Evolutionary conservation across 2,888 invertebrate genomes (phyloP).

Genomic region (Hirtodrosophila trivittata): DNA sequence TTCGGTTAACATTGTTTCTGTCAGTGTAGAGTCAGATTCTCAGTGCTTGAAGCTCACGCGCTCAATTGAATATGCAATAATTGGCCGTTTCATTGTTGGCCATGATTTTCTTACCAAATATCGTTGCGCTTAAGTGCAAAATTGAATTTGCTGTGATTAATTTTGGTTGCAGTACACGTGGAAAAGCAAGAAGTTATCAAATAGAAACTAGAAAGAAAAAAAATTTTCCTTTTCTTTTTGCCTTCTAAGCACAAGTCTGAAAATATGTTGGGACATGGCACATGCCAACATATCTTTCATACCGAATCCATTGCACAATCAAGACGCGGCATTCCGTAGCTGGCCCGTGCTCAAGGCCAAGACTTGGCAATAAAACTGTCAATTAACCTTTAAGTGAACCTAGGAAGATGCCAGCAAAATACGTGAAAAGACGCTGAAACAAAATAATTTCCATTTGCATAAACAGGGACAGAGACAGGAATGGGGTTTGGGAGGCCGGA

Average conservation of each 20-base stretch:
- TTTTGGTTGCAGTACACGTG: constrained; percentile 28
- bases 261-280: constrained; percentile 16
- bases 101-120: constrained; percentile 63
- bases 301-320: constrained; percentile 29
- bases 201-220: neutral
- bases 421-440: constrained; percentile 31
- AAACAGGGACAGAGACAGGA: constrained; percentile 6
- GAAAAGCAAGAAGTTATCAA: constrained; percentile 1
- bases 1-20: constrained; percentile 3
- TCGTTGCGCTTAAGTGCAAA: constrained; percentile 63
- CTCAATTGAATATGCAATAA: constrained; percentile 70
- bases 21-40: constrained; percentile 22
- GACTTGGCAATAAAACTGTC: constrained; percentile 73
- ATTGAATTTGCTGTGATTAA: constrained; percentile 69
- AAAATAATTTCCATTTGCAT: constrained; percentile 65
- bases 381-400: constrained; percentile 78
- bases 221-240: neutral
- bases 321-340: constrained; percentile 32
- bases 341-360: constrained; percentile 42
- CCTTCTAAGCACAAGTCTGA: too few species aligned
- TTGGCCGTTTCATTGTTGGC: constrained; percentile 68
- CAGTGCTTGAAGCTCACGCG: constrained; percentile 24
- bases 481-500: constrained; percentile 3
- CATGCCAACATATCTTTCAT: constrained; percentile 37
- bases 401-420: constrained; percentile 44